Percentiles rank a stretch among this genome's conserved stretches.
These are phyloP conservation scores for Sparidentex hasta DNA, from an alignment of 2,797 vertebrate species.

Conservation along the genomic window DNA sequence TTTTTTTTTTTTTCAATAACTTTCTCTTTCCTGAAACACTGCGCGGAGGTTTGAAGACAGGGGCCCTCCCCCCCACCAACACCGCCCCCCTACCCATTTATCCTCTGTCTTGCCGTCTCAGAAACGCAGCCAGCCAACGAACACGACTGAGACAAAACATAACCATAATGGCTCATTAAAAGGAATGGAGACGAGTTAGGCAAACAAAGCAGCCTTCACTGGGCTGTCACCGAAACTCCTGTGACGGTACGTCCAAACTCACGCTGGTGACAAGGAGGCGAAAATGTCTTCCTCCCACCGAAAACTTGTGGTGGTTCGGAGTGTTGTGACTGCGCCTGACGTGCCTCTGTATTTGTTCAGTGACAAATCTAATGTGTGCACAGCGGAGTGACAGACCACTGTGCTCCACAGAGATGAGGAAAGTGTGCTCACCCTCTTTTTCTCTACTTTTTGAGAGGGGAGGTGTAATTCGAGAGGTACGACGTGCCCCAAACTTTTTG, in stretches of 20 bases:
- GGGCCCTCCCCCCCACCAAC: constrained; percentile 28
- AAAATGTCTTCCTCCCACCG: constrained; percentile 75
- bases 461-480: constrained; percentile 34
- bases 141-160: constrained; percentile 83
- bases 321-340: constrained; percentile 72
- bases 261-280: constrained; percentile 74
- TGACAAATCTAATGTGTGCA: constrained; percentile 70
- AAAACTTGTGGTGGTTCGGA: constrained; percentile 57
- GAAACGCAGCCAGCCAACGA: constrained; percentile 81
- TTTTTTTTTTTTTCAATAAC: not conserved
- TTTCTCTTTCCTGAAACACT: constrained; percentile 34
- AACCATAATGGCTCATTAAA: constrained; percentile 87
- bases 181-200: constrained; percentile 82
- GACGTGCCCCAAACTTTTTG: not conserved
- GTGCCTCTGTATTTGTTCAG: constrained; percentile 72
- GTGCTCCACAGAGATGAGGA: constrained; percentile 40
- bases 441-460: constrained; percentile 21
- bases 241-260: constrained; percentile 74
- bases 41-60: constrained; percentile 53
- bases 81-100: constrained; percentile 41
- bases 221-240: constrained; percentile 83
- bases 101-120: constrained; percentile 72
- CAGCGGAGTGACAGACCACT: constrained; percentile 68
- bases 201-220: constrained; percentile 85
- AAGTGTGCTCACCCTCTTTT: constrained; percentile 31